A percentile compares a stretch with the other conserved stretches of the same genome.
Conservation (phyloP, 2,113 vertebrate species). For the Cynocephalus volans region DNA sequence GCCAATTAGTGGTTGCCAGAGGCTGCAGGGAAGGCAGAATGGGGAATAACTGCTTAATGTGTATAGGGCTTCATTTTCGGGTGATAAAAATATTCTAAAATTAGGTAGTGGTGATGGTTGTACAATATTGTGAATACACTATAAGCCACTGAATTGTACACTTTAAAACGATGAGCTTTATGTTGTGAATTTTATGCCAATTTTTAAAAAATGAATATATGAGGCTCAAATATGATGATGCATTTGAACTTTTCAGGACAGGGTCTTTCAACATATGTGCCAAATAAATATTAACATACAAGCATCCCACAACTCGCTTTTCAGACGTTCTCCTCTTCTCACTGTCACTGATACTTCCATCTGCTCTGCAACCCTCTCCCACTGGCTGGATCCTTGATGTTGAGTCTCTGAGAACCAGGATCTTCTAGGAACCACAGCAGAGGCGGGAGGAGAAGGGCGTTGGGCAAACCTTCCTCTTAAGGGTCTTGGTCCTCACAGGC, state of each 20-base stretch:
- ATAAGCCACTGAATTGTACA: neutral
- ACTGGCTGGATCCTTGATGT: neutral
- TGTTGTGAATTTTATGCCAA: neutral
- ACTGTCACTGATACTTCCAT: neutral
- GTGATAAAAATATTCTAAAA: neutral
- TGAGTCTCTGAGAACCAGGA: neutral
- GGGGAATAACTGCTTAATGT: neutral
- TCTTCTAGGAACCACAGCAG: too few species aligned
- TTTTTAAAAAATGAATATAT: neutral
- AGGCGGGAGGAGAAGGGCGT: too few species aligned
- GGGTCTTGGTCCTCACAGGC: neutral
- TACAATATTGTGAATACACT: neutral
- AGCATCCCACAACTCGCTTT: rapidly evolving
- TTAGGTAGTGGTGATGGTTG: neutral
- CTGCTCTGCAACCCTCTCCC: neutral
- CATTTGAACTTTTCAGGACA: neutral
- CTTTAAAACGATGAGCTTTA: constrained; percentile 23
- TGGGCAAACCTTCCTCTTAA: neutral
- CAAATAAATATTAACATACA: neutral
- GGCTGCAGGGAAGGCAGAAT: neutral
- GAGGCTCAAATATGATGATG: neutral
- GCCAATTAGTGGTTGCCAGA: neutral
- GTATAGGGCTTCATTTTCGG: neutral
- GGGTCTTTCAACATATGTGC: neutral
- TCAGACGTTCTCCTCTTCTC: neutral